Base-by-base conservation (phyloP, 2,113 vertebrate genomes). In the Spheniscus mendiculus region DNA sequence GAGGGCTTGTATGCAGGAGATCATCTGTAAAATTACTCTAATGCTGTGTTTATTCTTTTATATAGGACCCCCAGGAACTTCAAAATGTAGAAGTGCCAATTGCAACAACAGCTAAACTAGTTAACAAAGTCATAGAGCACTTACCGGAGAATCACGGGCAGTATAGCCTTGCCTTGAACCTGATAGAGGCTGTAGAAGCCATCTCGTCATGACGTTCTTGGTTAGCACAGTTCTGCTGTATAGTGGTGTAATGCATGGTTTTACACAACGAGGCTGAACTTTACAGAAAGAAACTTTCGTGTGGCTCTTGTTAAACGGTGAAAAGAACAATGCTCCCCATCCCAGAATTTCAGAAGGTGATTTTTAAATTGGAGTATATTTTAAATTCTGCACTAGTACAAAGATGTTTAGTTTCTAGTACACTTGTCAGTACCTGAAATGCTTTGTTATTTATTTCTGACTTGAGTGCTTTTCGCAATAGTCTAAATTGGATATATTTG, bases 61-160 rank as follows among this genome's bases (percentile, higher is more conserved):
- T 86, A 98, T 95, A 99, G 99, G 99, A 99, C 89, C 99, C 99
- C 58, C 98, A 98, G 32, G 99, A 99, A 90, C 98, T 99, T 92
- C 98, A 99, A 34, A 99, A 99, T 11, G 98, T 98, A 9, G 97
- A 98, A 20, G 98, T 99, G 86, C 98, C 99, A 19, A 98, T 99
- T 91, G 55, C 97, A 25, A 97, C 98, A 47, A 99, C 98, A 59
- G 98, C 98, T 65, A 98, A 98, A 27, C 98, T 99, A 44, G 98
- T 99, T 12, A 97, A 98, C 86, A 99, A 98, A 65, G 97, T 99
- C n/a, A 97, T 99, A 0, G 99, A 99, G 97, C 99, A 99, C 62
- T 97, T 99, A 27, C 99, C 99, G 0, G 99, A 99, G 94, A 99
- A 99, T 47, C 99, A 99, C 0, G 99, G 99, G 63, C 99, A 99